Evolutionary conservation across 2,113 vertebrate species (phyloP), one percentile per base, ranked within the genome.

Genomic region (Prunella himalayana): DNA sequence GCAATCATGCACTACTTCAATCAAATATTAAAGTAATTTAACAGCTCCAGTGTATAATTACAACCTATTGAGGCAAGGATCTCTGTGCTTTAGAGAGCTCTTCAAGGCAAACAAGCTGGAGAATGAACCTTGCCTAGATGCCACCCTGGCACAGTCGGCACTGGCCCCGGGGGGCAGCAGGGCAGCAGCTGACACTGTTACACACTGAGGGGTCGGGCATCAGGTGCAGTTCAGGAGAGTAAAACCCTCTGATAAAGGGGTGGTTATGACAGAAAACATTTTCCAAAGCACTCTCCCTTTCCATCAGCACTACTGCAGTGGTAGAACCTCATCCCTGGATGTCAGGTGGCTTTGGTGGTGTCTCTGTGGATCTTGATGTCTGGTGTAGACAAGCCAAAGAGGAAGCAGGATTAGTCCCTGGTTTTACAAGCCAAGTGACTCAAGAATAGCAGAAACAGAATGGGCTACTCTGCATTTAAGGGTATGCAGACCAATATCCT

Each of bases 131-230:
- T 42, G 47, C 53, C 76, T 57, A 59, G 33, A 37, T 23, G 42
- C 35, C 7, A 9, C 6, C 2, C 5, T 1, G 6, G 54, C 70
- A 78, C 10, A 35, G 31, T 2, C 0, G 0, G 23, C 0, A 0
- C 37, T 13, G 3, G 61, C 27, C 10, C 31, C 0, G 0, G 33
- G 33, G 37, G 41, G 22, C 49, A 64, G 39, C 7, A 10, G 88
- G 28, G 41, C 85, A 57, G 77, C 72, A 66, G 61, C 71, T 8
- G 37, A 20, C 53, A 23, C 18, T 0, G 0, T 35, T 4, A 5
- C 4, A 28, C 77, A 30, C 31, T 16, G 2, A 1, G 17, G 6
- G 47, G 19, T 7, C 0, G 0, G 45, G 12, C 45, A 85, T 11
- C 44, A 21, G 25, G 25, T 16, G 11, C 44, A 47, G 33, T 2